A percentile compares a stretch with the other conserved stretches of the same genome.
Evolutionary conservation across 2,113 vertebrate genomes (phyloP).

Genomic region (Gobiocypris rarus): DNA sequence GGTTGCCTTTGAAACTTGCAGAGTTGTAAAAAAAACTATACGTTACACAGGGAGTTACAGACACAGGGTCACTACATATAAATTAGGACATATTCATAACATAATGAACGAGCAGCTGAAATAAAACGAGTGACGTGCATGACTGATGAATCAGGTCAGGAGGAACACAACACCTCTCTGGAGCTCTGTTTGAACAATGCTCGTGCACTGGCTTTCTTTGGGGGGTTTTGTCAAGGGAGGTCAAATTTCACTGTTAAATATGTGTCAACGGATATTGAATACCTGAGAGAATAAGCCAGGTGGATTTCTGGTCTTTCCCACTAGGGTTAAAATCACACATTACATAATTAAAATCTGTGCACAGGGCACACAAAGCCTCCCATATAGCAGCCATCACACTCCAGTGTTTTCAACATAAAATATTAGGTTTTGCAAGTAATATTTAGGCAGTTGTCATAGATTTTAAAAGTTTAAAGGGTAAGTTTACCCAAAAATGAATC

Average conservation of each 20-base stretch:
- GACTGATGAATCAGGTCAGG: constrained; percentile 10
- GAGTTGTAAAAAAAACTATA: neutral
- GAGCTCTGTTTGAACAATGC: neutral
- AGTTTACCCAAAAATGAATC: neutral
- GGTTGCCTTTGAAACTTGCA: neutral
- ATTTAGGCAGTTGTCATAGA: neutral
- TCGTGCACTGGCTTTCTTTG: neutral
- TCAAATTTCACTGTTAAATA: constrained; percentile 28
- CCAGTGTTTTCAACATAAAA: neutral
- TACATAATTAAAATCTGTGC: neutral
- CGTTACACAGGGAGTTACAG: neutral
- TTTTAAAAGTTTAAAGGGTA: neutral
- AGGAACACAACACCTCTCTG: neutral
- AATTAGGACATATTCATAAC: neutral
- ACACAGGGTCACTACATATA: neutral
- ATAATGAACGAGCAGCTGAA: neutral
- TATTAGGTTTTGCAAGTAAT: neutral
- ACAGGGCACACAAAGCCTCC: neutral
- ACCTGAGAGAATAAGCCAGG: constrained; percentile 15
- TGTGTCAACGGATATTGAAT: constrained; percentile 21
- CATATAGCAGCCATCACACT: neutral
- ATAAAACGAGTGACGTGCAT: neutral
- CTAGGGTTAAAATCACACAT: constrained; percentile 15
- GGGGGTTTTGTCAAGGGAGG: neutral
- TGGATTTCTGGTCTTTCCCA: constrained; percentile 11